Percentiles rank a stretch among this genome's conserved stretches.
Evolutionary conservation across 2,113 vertebrate species (phyloP).

Genomic region (Lagopus muta): DNA sequence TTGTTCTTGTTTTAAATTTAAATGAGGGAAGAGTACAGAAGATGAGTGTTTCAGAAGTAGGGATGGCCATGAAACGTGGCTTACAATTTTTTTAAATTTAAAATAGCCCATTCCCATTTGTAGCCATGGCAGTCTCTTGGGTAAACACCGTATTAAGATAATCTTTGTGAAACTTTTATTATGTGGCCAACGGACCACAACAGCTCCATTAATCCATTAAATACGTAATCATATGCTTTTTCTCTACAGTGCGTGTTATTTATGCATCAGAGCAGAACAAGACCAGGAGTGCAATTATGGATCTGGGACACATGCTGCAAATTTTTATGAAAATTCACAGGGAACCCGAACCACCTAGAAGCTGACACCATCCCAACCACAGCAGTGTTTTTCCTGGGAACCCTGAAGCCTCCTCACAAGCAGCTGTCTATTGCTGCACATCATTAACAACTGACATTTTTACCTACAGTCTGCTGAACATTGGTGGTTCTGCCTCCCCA

Average conservation of each 20-base stretch:
- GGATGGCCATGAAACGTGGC: conserved; percentile 21
- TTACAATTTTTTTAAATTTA: neutral
- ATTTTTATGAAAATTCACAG: neutral
- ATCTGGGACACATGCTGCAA: conserved; percentile 48
- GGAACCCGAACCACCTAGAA: neutral
- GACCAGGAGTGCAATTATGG: conserved; percentile 60
- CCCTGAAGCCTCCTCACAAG: neutral
- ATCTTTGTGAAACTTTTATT: conserved; percentile 64
- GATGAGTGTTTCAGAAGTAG: neutral
- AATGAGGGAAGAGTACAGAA: conserved; percentile 54
- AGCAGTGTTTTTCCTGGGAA: neutral
- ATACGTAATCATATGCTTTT: conserved; percentile 63
- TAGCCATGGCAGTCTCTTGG: conserved; percentile 22
- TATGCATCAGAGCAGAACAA: conserved; percentile 71
- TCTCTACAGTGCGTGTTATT: conserved; percentile 68
- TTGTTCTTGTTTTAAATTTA: conserved; percentile 66
- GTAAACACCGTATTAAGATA: conserved; percentile 63
- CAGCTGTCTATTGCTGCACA: neutral
- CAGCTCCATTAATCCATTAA: conserved; percentile 62
- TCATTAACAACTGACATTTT: neutral
- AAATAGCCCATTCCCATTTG: conserved; percentile 31
- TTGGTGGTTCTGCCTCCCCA: neutral
- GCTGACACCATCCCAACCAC: neutral
- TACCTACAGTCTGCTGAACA: neutral
- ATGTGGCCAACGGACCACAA: conserved; percentile 64